Percentiles rank a stretch among this genome's conserved stretches.
phyloP scores from a whole-genome alignment of 1,140 invertebrate species.

The Acyrthosiphon pisum region DNA sequence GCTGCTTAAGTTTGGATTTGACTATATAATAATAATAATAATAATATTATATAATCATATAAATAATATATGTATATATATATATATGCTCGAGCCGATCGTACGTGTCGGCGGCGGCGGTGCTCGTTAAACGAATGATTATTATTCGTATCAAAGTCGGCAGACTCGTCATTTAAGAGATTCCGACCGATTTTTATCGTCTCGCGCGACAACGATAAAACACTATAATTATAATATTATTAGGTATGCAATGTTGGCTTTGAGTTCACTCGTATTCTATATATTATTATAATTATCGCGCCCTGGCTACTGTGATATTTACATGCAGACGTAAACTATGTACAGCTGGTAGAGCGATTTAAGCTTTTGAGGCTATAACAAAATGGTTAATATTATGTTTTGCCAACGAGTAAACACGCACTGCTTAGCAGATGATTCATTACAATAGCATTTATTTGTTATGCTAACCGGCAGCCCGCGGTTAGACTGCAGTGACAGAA shows the following conservation, averaged over 20 bases:
- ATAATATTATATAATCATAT: too few relatives aligned
- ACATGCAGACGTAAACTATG: background rate
- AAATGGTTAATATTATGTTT: background rate
- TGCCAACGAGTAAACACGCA: too few relatives aligned
- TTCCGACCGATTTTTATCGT: conserved; percentile 28
- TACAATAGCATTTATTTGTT: background rate
- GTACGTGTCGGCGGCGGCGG: background rate
- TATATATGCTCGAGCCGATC: too few relatives aligned
- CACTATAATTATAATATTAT: background rate
- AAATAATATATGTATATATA: too few relatives aligned
- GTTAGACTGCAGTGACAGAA: background rate
- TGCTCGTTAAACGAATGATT: conserved; percentile 13
- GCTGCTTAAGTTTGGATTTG: background rate
- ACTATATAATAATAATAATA: background rate
- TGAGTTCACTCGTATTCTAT: background rate
- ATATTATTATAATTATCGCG: background rate
- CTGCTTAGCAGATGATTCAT: background rate
- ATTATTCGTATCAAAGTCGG: conserved; percentile 26
- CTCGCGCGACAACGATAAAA: background rate
- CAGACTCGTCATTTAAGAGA: background rate
- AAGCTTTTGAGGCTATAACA: background rate
- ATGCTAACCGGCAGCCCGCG: background rate
- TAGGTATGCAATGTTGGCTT: background rate
- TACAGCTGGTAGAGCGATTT: background rate
- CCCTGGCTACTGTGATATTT: conserved; percentile 6